phyloP scores from a whole-genome alignment of 1,140 invertebrate genomes.

The Aphelinus certus region DNA sequence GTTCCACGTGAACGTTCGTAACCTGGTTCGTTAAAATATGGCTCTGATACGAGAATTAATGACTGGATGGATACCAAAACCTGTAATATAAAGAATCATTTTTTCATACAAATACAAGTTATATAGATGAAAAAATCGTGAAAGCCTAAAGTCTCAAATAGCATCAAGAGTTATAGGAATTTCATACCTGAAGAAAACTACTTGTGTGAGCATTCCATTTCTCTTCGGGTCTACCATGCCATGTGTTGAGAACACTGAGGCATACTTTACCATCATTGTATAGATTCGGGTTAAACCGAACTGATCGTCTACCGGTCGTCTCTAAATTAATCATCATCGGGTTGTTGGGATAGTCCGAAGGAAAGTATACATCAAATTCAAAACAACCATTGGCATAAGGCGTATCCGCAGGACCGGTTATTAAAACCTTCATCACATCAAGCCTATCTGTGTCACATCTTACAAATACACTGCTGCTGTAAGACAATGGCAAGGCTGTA shows the following conservation, averaged over 20 bases:
- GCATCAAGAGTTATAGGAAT: too few species aligned
- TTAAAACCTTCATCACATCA: constrained; percentile 96
- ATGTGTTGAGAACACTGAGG: constrained; percentile 94
- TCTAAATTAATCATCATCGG: constrained; percentile 91
- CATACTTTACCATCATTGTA: constrained; percentile 98
- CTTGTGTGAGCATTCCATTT: constrained; percentile 98
- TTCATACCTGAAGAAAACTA: constrained; percentile 87
- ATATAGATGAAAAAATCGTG: too few species aligned
- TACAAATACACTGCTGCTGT: constrained; percentile 95
- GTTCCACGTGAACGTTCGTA: constrained; percentile 93
- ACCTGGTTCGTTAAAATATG: constrained; percentile 98
- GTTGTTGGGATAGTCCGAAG: constrained; percentile 83
- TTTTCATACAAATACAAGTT: background rate
- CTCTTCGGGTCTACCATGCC: constrained; percentile 98
- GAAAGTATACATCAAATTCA: constrained; percentile 92
- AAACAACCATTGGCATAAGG: constrained; percentile 92
- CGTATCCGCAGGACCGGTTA: constrained; percentile 90
- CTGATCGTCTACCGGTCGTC: constrained; percentile 92
- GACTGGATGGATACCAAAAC: constrained; percentile 97
- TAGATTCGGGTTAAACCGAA: constrained; percentile 96
- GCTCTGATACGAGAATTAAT: constrained; percentile 93
- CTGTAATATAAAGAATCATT: constrained; percentile 59
- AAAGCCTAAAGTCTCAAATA: too few species aligned
- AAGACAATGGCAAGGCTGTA: constrained; percentile 91
- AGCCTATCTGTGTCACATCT: constrained; percentile 92